These are phyloP conservation scores for Macrophya annulata DNA, from an alignment of 2,888 invertebrate species.

Conservation along the genomic window DNA sequence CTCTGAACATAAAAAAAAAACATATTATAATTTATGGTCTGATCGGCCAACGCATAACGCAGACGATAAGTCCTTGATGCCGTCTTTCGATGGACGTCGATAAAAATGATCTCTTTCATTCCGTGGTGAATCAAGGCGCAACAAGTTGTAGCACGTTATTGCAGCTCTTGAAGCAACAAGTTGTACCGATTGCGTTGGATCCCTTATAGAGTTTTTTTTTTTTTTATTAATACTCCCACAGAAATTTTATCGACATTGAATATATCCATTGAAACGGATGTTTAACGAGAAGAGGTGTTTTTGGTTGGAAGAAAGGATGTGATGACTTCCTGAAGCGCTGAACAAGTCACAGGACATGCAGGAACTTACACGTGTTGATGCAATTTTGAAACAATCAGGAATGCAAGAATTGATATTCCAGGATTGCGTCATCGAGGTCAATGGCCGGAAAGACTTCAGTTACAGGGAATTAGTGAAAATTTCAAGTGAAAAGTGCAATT, in stretches of 20 bases:
- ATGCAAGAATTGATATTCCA: slow-evolving; percentile 23
- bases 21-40: background rate
- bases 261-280: background rate
- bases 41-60: background rate
- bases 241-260: no score
- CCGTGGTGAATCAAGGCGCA: background rate
- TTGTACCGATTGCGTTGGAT: background rate
- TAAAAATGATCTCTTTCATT: background rate
- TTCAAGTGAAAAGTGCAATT: background rate
- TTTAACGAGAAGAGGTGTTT: background rate
- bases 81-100: background rate
- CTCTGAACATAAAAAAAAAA: background rate
- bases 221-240: no score
- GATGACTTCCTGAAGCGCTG: background rate
- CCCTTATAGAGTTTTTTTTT: no score
- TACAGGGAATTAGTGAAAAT: background rate
- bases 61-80: background rate
- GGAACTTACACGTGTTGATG: background rate
- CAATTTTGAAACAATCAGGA: slow-evolving; percentile 1
- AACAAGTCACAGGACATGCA: background rate
- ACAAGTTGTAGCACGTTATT: background rate
- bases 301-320: background rate
- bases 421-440: slow-evolving; percentile 10
- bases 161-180: background rate
- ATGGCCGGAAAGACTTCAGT: slow-evolving; percentile 5